Base-by-base conservation (phyloP, 2,888 invertebrate species). In the Deilephila porcellus region DNA sequence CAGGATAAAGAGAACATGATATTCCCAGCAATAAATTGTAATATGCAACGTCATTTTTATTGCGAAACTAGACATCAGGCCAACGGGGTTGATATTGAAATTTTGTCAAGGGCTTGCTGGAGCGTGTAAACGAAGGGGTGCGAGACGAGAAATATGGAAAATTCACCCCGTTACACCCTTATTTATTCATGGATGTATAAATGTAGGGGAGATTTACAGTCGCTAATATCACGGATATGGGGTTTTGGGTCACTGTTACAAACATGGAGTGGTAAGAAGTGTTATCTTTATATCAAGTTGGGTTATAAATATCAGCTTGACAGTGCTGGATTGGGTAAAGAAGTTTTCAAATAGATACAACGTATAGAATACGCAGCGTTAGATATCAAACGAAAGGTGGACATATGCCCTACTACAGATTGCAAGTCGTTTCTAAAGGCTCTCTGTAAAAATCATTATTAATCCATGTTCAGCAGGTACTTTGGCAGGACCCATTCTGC, bases 101-200 rank as follows among this genome's bases (percentile, higher is more conserved):
- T 67, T 52, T 67, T 25, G 67, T 67, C 52, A 67, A 67, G 67
- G 45, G 67, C 52, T 52, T 52, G 45, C 45, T 52, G 67, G 52
- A 67, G 67, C 67, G 67, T 67, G 67, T 67, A 67, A 67, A 67
- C 67, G 67, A 67, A 52, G 67, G 64, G 67, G 45, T 14, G 64
- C n/a, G 37, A 52, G 25, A 45, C 67, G 52, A 45, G 67, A 67
- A 67, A 67, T 67, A 52, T 52, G 67, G 52, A 45, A 67, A 52
- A 67, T 67, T 67, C 45, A 67, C 45, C 67, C 52, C 25, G 45
- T 67, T 25, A 52, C 60, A 60, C 34, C 71, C 60, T 60, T 71
- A 71, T 60, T 71, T 71, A 60, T 60, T 71, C 60, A 71, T 45
- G 71, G 60, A 60, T 60, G 60, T 71, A 60, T 60, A 71, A 59